Percentiles rank a stretch among this genome's conserved stretches.
Conservation (phyloP, 1,140 invertebrate genomes). For the Platorchestia sp. region DNA sequence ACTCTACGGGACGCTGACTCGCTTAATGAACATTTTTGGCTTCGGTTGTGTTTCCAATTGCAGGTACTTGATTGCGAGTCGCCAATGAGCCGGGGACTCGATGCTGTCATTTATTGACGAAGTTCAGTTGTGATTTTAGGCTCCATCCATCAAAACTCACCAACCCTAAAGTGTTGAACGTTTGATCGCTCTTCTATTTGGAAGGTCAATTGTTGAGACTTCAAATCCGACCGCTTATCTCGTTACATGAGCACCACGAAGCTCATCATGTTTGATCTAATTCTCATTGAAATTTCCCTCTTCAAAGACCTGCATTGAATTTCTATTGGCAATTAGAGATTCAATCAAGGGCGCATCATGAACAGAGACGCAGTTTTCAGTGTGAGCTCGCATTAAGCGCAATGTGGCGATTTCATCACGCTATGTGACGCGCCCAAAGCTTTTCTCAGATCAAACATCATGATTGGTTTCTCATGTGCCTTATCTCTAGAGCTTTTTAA, state of each 20-base stretch:
- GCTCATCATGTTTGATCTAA: background rate
- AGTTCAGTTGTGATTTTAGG: background rate
- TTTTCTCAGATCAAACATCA: background rate
- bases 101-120: background rate
- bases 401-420: background rate
- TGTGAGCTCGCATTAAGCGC: background rate
- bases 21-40: background rate
- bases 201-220: background rate
- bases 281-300: conserved; percentile 1
- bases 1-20: too few species aligned
- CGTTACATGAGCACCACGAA: background rate
- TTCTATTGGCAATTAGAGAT: conserved; percentile 1
- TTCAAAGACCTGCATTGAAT: conserved; percentile 1
- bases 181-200: background rate
- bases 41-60: background rate
- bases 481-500: background rate
- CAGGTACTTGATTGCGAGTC: background rate
- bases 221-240: background rate
- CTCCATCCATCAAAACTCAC: background rate
- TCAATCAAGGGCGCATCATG: background rate
- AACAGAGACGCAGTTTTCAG: background rate
- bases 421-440: background rate
- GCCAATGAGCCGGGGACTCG: background rate
- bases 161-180: background rate
- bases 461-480: background rate